Evolutionary conservation across 2,888 invertebrate genomes (phyloP).

Genomic region (Adelognathus sp.): DNA sequence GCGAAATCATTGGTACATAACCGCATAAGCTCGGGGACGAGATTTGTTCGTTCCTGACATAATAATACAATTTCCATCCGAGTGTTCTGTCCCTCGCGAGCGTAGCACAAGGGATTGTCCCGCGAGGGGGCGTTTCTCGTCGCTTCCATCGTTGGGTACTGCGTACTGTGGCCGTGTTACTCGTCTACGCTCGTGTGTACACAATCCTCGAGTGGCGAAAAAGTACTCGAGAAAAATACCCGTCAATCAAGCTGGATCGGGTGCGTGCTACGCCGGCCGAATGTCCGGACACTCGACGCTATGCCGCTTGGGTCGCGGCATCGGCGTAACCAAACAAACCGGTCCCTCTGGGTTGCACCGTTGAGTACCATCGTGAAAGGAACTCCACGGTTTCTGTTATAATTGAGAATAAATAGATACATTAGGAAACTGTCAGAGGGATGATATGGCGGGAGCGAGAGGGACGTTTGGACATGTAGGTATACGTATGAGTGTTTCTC

Average conservation of each 20-base stretch:
- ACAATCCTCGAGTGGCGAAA: not conserved
- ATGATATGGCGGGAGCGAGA: constrained; percentile 20
- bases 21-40: constrained; percentile 33
- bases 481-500: not conserved
- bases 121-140: constrained; percentile 34
- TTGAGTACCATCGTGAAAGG: constrained; percentile 34
- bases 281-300: too few species aligned
- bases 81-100: not conserved
- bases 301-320: constrained; percentile 31
- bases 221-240: constrained; percentile 59
- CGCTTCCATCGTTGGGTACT: not conserved
- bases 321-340: constrained; percentile 66
- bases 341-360: constrained; percentile 36
- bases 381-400: constrained; percentile 62
- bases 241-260: constrained; percentile 66
- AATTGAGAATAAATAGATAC: constrained; percentile 75
- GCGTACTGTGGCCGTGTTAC: not conserved
- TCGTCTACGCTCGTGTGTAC: not conserved
- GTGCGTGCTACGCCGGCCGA: not conserved
- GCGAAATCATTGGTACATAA: not conserved
- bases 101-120: not conserved
- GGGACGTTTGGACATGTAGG: not conserved
- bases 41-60: constrained; percentile 56
- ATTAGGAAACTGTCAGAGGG: constrained; percentile 54
- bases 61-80: constrained; percentile 59